These are phyloP conservation scores for Platycheirus albimanus DNA, from an alignment of 2,888 invertebrate genomes.

Conservation along the genomic window DNA sequence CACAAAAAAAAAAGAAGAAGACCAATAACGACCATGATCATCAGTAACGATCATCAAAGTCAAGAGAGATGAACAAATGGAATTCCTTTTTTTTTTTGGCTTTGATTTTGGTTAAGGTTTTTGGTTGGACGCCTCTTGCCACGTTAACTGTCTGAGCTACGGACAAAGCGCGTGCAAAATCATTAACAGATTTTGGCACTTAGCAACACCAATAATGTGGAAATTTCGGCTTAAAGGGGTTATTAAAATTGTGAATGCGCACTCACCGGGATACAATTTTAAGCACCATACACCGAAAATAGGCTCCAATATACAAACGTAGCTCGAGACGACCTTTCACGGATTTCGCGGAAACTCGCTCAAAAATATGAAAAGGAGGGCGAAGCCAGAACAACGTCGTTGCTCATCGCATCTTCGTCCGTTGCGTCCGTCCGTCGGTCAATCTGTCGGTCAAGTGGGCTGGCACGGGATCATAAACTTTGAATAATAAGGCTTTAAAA, in stretches of 20 bases:
- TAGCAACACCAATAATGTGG: conserved; percentile 58
- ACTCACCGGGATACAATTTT: conserved; percentile 40
- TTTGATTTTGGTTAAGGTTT: too few species aligned
- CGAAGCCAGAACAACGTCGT: too few species aligned
- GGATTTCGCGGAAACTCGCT: conserved; percentile 54
- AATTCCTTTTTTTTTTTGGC: conserved; percentile 30
- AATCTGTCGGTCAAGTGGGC: conserved; percentile 52
- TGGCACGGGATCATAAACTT: conserved; percentile 64
- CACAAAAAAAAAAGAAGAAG: too few species aligned
- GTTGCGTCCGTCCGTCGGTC: too few species aligned
- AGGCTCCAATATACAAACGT: too few species aligned
- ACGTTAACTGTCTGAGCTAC: conserved; percentile 4
- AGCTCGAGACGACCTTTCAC: conserved; percentile 50
- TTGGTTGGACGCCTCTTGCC: neutral
- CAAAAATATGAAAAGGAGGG: conserved; percentile 6
- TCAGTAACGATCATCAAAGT: conserved; percentile 52
- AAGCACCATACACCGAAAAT: too few species aligned
- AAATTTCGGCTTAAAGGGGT: conserved; percentile 63
- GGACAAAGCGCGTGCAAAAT: conserved; percentile 48
- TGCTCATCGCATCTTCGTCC: neutral
- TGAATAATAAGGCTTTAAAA: conserved; percentile 72
- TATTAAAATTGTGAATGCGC: conserved; percentile 66
- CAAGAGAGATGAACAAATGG: conserved; percentile 35
- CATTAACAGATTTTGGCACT: conserved; percentile 74
- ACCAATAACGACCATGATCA: conserved; percentile 43